Conservation (phyloP, 64 coral and sea anemone species). For the Hydrozoanthus tunicans region DNA sequence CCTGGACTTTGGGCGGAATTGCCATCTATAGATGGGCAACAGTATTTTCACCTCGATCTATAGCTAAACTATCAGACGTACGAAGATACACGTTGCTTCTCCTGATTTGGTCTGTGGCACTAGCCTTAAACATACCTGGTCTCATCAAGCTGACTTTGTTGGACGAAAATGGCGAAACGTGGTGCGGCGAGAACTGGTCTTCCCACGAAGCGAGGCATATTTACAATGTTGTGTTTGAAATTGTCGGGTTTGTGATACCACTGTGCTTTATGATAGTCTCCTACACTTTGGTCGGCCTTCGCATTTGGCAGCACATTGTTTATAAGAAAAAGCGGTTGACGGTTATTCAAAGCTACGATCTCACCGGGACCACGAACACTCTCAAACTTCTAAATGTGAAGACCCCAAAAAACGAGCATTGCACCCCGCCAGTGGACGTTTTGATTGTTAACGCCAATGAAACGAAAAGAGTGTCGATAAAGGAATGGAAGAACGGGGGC, state of each 20-base stretch:
- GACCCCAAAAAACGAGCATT: background rate
- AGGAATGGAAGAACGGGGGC: background rate
- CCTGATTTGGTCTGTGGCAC: background rate
- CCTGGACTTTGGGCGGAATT: background rate
- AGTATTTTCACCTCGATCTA: background rate
- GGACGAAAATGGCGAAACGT: background rate
- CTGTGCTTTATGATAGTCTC: background rate
- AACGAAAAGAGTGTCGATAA: background rate
- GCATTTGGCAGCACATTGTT: slow-evolving; percentile 7
- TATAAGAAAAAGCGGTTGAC: slow-evolving; percentile 1
- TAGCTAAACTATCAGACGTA: background rate
- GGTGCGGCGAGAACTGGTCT: background rate
- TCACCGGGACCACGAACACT: background rate
- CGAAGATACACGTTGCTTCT: background rate
- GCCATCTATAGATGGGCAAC: slow-evolving; percentile 3
- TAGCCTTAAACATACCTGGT: background rate
- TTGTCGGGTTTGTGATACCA: background rate
- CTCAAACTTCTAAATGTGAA: background rate
- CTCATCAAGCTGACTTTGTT: background rate
- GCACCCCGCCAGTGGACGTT: background rate
- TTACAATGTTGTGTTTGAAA: slow-evolving; percentile 12
- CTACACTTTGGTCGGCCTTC: background rate
- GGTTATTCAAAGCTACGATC: background rate
- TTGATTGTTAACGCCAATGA: background rate
- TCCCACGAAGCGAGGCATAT: background rate